Conservation (phyloP, 2,797 vertebrate species). For the Lagorchestes hirsutus region DNA sequence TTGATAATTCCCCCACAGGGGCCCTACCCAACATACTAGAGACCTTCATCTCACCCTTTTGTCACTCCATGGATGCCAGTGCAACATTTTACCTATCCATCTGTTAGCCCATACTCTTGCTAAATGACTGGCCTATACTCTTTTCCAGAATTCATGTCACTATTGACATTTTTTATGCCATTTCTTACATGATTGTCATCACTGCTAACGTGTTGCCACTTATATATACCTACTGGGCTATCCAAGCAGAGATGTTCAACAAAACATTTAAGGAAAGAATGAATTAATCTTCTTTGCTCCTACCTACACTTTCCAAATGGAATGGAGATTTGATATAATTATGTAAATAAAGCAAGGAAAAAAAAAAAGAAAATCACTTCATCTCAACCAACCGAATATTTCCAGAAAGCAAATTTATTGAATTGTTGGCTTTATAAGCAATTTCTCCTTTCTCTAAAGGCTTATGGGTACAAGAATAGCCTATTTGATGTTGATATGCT, state of each 20-base stretch:
- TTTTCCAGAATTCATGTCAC: background rate
- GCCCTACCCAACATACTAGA: background rate
- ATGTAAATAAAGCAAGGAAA: background rate
- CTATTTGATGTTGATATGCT: background rate
- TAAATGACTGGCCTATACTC: background rate
- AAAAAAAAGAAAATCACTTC: background rate
- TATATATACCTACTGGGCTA: background rate
- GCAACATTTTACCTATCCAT: background rate
- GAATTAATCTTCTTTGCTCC: background rate
- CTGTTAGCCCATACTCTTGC: background rate
- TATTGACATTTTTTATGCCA: background rate
- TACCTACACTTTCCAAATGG: background rate
- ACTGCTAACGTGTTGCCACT: background rate
- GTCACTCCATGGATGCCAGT: background rate
- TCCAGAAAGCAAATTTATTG: background rate
- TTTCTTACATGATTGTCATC: background rate
- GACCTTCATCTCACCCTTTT: background rate
- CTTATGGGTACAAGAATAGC: background rate
- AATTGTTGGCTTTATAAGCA: background rate
- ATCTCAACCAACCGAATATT: background rate
- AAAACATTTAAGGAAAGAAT: background rate
- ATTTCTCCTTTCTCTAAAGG: background rate
- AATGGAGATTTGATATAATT: background rate
- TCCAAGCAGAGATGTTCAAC: background rate
- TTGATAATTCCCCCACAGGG: background rate